Evolutionary conservation across 2,113 vertebrate genomes (phyloP).

Genomic region (Psammodynastes pulverulentus): DNA sequence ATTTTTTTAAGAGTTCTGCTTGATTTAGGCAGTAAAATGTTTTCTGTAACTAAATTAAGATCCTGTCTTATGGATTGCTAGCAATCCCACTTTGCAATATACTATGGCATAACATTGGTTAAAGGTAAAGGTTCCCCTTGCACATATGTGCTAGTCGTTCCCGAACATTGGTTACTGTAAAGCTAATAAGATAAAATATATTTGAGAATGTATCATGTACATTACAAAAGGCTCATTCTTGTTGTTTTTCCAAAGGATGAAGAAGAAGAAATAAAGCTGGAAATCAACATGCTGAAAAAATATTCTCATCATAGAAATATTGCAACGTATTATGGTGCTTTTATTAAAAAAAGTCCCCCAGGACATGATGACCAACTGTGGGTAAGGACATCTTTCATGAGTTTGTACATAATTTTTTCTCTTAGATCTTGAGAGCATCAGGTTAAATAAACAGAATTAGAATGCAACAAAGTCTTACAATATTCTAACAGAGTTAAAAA

Average conservation of each 20-base stretch:
- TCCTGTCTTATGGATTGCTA: neutral
- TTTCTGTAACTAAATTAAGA: neutral
- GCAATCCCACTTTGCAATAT: neutral
- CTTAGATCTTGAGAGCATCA: slow-evolving; percentile 1
- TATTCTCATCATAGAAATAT: slow-evolving; percentile 99
- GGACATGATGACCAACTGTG: slow-evolving; percentile 97
- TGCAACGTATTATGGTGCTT: slow-evolving; percentile 98
- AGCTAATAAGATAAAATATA: neutral
- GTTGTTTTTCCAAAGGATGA: slow-evolving; percentile 79
- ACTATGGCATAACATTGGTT: neutral
- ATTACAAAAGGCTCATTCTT: neutral
- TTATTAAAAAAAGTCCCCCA: slow-evolving; percentile 98
- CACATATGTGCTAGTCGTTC: no score
- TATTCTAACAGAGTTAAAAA: slow-evolving; percentile 21
- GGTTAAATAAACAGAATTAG: slow-evolving; percentile 1
- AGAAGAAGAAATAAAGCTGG: slow-evolving; percentile 99
- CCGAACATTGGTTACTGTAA: neutral
- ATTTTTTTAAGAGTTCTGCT: neutral
- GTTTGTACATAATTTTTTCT: neutral
- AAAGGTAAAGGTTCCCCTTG: no score
- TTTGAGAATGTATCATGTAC: neutral
- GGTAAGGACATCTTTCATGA: slow-evolving; percentile 72
- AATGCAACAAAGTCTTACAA: slow-evolving; percentile 7
- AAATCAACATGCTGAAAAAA: slow-evolving; percentile 99
- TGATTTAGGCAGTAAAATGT: neutral